Evolutionary conservation across 2,888 invertebrate species (phyloP), one percentile per base, ranked within the genome.

Genomic region (Drosophila paranaensis): DNA sequence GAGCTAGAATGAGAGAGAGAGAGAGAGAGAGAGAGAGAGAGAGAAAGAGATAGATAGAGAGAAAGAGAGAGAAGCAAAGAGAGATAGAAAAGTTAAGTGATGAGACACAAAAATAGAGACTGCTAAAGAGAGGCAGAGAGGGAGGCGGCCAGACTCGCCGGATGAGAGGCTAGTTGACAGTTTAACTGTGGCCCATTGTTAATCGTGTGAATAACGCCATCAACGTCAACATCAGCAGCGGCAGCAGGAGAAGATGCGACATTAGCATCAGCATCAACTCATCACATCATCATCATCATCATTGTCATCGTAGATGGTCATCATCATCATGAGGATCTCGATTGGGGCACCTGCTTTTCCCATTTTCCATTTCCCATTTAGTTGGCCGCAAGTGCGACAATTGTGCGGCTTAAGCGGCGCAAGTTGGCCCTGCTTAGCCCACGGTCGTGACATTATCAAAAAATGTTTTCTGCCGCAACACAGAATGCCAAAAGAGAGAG

Each of bases 361-460:
- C 20, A 20, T 20, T 20, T 20, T 1, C 40, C 60, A 62, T 74
- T 27, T 27, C 27, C 40, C 60, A 62, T 74, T 62, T 46, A 63
- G 50, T 55, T 63, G 56, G 62, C 74, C 64, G 53, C 65, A 77
- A 74, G 70, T 78, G 79, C 71, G 72, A 69, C 72, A 78, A 66
- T 79, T 78, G 71, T 69, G 79, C 46, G 68, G 71, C 79, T 78
- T 71, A 71, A 74, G 71, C 79, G 75, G 40, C 66, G 10, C 67
- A 71, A 60, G 63, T 78, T 79, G 76, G 68, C 72, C 68, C 71
- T 79, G 78, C 66, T 77, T 77, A 67, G 77, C 74, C 77, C 70
- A 63, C 55, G 67, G 79, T 74, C 67, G 51, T 75, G 79, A 71
- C 77, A 79, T 79, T 78, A 78, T 79, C 77, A 78, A 79, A 78